Evolutionary conservation across 2,797 vertebrate genomes (phyloP).

Genomic region (Sebastolobus altivelis): DNA sequence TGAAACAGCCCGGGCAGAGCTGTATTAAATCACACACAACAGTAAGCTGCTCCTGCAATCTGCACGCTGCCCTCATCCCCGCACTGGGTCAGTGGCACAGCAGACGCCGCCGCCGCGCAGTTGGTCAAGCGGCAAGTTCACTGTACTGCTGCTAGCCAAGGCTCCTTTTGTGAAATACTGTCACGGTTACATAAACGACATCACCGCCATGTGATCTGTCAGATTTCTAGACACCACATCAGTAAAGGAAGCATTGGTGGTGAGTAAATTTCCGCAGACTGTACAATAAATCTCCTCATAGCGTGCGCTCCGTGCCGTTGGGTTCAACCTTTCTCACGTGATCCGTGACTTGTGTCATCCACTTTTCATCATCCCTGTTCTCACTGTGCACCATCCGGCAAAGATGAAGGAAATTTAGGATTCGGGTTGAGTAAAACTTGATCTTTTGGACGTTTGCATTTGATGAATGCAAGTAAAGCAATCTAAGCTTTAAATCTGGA

Average conservation of each 20-base stretch:
- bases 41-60: constrained; percentile 76
- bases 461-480: background rate
- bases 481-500: background rate
- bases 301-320: background rate
- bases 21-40: constrained; percentile 75
- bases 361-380: background rate
- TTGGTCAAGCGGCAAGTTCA: constrained; percentile 37
- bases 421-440: background rate
- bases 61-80: constrained; percentile 62
- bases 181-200: constrained; percentile 37
- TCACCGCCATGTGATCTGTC: constrained; percentile 16
- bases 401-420: background rate
- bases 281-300: background rate
- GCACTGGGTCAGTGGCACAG: constrained; percentile 82
- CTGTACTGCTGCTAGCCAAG: background rate
- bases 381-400: background rate
- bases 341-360: background rate
- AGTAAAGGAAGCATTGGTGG: background rate
- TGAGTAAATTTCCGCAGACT: background rate
- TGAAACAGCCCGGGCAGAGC: constrained; percentile 71
- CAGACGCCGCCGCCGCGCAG: constrained; percentile 39
- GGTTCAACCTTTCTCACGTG: background rate
- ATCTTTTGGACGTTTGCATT: background rate
- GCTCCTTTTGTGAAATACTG: constrained; percentile 29
- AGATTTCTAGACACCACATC: constrained; percentile 17